Evolutionary conservation across 1,140 invertebrate species (phyloP).

Genomic region (Cyrtorhinus lividipennis): DNA sequence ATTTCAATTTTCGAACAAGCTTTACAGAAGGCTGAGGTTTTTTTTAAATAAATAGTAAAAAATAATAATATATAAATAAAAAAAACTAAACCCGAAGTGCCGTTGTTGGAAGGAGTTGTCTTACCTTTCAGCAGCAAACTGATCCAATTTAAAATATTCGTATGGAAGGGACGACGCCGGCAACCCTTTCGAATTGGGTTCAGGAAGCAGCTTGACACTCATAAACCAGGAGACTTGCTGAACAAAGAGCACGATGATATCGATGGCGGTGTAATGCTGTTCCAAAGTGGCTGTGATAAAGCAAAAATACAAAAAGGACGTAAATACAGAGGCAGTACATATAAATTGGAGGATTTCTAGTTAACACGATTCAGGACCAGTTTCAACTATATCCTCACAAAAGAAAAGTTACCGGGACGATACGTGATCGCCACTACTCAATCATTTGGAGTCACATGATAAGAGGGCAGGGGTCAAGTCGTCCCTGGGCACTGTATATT

Average conservation of each 20-base stretch:
- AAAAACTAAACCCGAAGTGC: background rate
- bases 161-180: background rate
- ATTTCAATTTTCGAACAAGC: conserved; percentile 23
- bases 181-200: background rate
- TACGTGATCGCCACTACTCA: too few species aligned
- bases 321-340: too few species aligned
- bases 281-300: background rate
- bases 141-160: background rate
- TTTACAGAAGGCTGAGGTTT: conserved; percentile 21
- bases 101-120: too few species aligned
- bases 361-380: too few species aligned
- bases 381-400: too few species aligned
- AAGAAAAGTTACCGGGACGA: too few species aligned
- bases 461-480: too few species aligned
- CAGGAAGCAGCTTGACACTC: background rate
- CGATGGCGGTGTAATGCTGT: background rate
- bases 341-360: too few species aligned
- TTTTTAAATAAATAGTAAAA: background rate
- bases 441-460: too few species aligned
- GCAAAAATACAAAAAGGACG: background rate
- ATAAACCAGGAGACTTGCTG: conserved; percentile 1
- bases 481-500: too few species aligned
- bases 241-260: background rate
- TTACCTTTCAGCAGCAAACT: background rate
- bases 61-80: background rate